Base-by-base conservation (phyloP, 2,113 vertebrate species). In the Pipra filicauda region DNA sequence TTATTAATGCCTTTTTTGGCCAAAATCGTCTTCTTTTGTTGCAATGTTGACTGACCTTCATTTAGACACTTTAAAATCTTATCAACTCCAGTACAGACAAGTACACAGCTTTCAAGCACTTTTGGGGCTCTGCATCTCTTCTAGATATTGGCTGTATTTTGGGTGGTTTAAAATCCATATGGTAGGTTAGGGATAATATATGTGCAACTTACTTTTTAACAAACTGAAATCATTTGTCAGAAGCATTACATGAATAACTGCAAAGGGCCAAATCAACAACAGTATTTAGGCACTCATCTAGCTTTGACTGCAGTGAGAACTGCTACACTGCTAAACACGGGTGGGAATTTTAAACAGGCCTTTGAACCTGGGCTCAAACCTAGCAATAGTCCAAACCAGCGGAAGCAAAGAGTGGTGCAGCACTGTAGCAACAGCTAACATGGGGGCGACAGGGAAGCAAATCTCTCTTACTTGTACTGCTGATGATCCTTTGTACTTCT, bases 401-500 rank as follows among this genome's bases (percentile, higher is more conserved):
- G 72, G 64, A 69, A 69, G 39, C 48, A 48, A 61, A 20, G 26
- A 28, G 43, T 1, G 0, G 58, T 5, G 9, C 0, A 57, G 67
- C 48, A 37, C 55, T 59, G 39, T 26, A 66, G 78, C 13, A 76
- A 48, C 3, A 51, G 67, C 23, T 83, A 73, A 61, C 23, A 7
- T 0, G 12, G 3, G 8, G 21, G 3, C 0, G 0, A 86, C 17
- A 13, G 10, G 8, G 48, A 84, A 84, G 20, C 41, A 87, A 54
- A 43, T 16, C 58, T 88, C 44, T 89, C 98, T 98, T 95, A 99
- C 99, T 99, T 99, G 97, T 99, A 99, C 82, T 99, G 99, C 67
- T 99, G 99, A 96, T 99, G 99, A 85, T 99, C 99, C 93, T 99
- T 99, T 41, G 99, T 99, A 97, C 99, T 99, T 97, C 99, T 98